Conservation (phyloP, 2,888 invertebrate genomes). For the Philhelius pedissequus region DNA sequence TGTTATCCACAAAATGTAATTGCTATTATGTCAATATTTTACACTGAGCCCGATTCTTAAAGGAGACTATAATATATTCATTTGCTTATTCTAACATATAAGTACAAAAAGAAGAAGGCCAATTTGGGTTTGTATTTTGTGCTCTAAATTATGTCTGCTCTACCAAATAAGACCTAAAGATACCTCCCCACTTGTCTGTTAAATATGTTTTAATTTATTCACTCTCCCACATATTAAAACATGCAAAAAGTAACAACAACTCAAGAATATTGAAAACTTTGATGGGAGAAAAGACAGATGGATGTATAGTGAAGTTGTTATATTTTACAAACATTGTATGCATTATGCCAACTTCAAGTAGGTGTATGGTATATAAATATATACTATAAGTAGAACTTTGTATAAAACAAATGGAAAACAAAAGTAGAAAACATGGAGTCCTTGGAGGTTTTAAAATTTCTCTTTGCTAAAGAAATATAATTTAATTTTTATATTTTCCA, state of each 20-base stretch:
- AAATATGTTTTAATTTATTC: neutral
- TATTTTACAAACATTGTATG: neutral
- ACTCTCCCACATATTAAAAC: conserved; percentile 52
- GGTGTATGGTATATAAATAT: too few relatives aligned
- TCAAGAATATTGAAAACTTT: conserved; percentile 56
- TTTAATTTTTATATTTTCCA: neutral
- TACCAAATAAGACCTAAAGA: neutral
- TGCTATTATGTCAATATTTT: neutral
- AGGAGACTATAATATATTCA: neutral
- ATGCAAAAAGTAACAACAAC: conserved; percentile 49
- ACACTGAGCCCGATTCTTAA: neutral
- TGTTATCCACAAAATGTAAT: neutral
- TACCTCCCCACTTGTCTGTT: neutral
- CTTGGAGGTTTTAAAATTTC: neutral
- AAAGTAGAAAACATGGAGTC: neutral
- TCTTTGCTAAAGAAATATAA: neutral
- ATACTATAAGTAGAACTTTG: neutral
- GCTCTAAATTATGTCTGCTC: neutral
- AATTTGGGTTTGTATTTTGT: neutral
- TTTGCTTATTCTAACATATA: neutral
- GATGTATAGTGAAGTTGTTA: conserved; percentile 54
- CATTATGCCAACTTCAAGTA: neutral
- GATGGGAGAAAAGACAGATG: conserved; percentile 58
- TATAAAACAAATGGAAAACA: neutral
- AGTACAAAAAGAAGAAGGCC: too few relatives aligned